phyloP scores from a whole-genome alignment of 2,888 invertebrate genomes.

The Andrena haemorrhoa region DNA sequence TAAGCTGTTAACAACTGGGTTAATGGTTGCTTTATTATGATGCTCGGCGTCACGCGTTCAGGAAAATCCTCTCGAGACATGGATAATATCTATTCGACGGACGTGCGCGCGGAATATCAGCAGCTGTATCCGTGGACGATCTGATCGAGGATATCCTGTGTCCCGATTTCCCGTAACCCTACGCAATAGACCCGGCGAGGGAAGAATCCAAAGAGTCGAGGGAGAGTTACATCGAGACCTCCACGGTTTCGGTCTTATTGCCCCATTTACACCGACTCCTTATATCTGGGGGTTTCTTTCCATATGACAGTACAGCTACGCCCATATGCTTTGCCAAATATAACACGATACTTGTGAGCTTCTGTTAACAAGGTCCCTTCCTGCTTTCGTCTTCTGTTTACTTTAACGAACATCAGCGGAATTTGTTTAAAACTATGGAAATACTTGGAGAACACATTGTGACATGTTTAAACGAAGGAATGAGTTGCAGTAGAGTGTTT shows the following conservation, averaged over 20 bases:
- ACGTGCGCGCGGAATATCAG: slow-evolving; percentile 61
- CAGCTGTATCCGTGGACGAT: slow-evolving; percentile 61
- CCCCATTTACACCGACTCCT: slow-evolving; percentile 67
- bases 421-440: no score
- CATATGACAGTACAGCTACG: background rate
- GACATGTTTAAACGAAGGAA: no score
- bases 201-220: slow-evolving; percentile 38
- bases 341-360: background rate
- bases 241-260: slow-evolving; percentile 51
- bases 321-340: background rate
- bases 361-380: no score
- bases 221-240: slow-evolving; percentile 31
- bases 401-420: no score
- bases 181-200: slow-evolving; percentile 42
- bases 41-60: slow-evolving; percentile 34
- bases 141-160: slow-evolving; percentile 64
- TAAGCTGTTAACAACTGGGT: slow-evolving; percentile 43
- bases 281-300: slow-evolving; percentile 35
- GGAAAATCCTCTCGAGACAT: slow-evolving; percentile 53
- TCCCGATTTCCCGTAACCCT: slow-evolving; percentile 61
- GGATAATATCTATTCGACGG: slow-evolving; percentile 55
- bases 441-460: no score
- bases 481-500: no score
- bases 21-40: slow-evolving; percentile 50
- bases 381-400: no score